phyloP scores from a whole-genome alignment of 2,113 vertebrate genomes.

The Mugil cephalus region DNA sequence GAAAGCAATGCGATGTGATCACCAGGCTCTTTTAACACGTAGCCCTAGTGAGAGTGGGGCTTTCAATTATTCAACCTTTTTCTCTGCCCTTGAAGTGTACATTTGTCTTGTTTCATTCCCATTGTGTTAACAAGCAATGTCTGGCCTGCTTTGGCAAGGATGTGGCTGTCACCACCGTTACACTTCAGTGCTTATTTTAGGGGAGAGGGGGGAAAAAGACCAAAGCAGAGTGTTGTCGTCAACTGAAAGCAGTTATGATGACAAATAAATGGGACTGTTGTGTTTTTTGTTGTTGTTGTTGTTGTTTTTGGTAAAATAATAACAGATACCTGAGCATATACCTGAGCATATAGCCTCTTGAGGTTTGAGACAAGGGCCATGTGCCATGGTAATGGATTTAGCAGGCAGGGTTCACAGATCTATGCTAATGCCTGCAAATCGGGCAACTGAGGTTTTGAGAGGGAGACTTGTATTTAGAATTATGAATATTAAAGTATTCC shows the following conservation, averaged over 20 bases:
- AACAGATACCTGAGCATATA: constrained; percentile 34
- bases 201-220: constrained; percentile 46
- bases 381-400: constrained; percentile 31
- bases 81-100: constrained; percentile 77
- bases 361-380: constrained; percentile 21
- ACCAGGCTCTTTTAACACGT: constrained; percentile 70
- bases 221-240: constrained; percentile 37
- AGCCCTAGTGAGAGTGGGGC: constrained; percentile 65
- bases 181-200: constrained; percentile 58
- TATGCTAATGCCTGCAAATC: constrained; percentile 10
- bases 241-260: constrained; percentile 59
- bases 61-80: constrained; percentile 81
- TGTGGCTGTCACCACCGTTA: constrained; percentile 76
- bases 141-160: constrained; percentile 64
- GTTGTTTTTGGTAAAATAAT: constrained; percentile 35
- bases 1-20: constrained; percentile 77
- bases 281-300: constrained; percentile 8
- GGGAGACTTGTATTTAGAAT: constrained; percentile 5
- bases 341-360: constrained; percentile 14
- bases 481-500: background rate
- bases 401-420: constrained; percentile 1
- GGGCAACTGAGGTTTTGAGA: background rate
- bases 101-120: constrained; percentile 73
- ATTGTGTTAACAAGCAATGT: constrained; percentile 74
- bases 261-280: constrained; percentile 57